Evolutionary conservation across 2,888 invertebrate species (phyloP).

Genomic region (Drosophila anceps): DNA sequence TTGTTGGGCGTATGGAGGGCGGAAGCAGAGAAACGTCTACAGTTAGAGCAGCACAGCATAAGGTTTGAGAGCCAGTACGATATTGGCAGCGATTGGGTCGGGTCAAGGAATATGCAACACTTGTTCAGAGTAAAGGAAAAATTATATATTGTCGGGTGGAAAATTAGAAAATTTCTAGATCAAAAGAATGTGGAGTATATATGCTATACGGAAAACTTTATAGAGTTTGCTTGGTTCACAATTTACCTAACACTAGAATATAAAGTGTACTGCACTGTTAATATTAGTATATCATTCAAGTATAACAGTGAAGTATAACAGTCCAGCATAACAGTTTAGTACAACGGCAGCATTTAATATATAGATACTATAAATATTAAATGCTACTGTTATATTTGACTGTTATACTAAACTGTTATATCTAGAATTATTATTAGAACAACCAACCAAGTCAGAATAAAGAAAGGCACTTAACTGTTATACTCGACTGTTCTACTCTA

Average conservation of each 20-base stretch:
- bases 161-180: neutral
- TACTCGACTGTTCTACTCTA: neutral
- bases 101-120: neutral
- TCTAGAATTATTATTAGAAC: neutral
- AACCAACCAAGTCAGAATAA: neutral
- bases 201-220: neutral
- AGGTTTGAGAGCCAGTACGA: conserved; percentile 20
- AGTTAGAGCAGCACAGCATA: conserved; percentile 39
- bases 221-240: neutral
- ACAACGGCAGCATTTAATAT: no score
- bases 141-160: no score
- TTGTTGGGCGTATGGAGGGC: neutral
- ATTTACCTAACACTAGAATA: neutral
- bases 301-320: no score
- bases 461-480: neutral
- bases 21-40: neutral
- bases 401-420: neutral
- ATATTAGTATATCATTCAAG: no score
- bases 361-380: no score
- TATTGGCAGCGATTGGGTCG: neutral
- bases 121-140: neutral
- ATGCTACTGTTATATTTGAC: neutral
- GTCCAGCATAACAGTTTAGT: no score
- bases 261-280: neutral
- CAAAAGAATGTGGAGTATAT: neutral